Evolutionary conservation across 2,113 vertebrate genomes (phyloP).

Genomic region (Arizona elegans): DNA sequence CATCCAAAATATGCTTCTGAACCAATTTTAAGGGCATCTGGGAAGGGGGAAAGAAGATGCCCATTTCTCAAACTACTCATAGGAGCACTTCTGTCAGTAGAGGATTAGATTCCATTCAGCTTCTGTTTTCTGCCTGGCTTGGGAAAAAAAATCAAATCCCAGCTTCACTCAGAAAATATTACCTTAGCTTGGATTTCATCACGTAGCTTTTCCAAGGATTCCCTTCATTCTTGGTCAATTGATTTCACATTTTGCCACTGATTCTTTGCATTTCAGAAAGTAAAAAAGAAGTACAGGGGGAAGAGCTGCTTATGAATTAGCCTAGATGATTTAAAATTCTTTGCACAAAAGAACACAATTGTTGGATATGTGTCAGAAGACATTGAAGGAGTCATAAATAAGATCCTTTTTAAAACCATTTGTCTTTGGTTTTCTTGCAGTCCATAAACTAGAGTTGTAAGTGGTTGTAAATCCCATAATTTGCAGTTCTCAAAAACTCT

Average conservation of each 20-base stretch:
- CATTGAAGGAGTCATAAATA: neutral
- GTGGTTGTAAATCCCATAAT: neutral
- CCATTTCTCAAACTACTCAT: neutral
- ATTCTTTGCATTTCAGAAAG: neutral
- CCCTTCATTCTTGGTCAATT: neutral
- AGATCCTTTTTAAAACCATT: neutral
- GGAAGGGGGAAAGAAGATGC: neutral
- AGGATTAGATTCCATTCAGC: neutral
- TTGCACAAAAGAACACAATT: neutral
- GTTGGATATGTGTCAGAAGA: neutral
- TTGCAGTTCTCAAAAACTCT: neutral
- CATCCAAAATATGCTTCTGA: neutral
- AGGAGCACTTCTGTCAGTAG: neutral
- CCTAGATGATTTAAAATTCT: neutral
- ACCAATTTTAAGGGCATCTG: neutral
- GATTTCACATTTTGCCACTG: neutral
- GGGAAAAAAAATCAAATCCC: neutral
- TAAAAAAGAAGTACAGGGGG: neutral
- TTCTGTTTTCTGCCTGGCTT: neutral
- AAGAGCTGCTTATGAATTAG: neutral
- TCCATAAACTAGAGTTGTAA: neutral
- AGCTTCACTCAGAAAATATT: neutral
- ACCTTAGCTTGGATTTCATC: neutral
- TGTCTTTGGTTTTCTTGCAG: neutral
- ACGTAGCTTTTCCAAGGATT: neutral